Evolutionary conservation across 2,888 invertebrate species (phyloP).

Genomic region (Phanerotoma sp.): DNA sequence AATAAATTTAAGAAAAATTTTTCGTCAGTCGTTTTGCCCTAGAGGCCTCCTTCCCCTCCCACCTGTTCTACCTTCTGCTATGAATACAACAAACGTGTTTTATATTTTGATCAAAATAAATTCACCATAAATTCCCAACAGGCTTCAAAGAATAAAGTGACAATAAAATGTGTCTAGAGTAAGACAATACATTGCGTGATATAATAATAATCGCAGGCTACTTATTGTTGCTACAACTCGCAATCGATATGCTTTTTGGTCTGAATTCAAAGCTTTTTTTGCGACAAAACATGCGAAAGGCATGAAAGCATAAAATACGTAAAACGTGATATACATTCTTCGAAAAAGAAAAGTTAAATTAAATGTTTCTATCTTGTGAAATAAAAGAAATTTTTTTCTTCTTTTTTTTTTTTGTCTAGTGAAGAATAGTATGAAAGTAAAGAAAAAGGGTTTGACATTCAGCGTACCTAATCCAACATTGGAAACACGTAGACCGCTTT

Average conservation of each 20-base stretch:
- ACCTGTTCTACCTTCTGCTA: no score
- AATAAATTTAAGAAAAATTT: no score
- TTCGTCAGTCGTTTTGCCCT: no score
- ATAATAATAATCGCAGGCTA: background rate
- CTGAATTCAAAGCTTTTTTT: background rate
- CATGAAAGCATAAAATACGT: background rate
- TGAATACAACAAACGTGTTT: no score
- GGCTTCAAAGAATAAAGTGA: no score
- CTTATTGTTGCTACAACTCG: background rate
- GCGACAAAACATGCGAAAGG: background rate
- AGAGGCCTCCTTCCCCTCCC: no score
- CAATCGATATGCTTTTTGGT: conserved; percentile 2
- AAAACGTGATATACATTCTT: no score
- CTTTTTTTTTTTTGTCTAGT: background rate
- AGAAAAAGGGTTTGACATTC: conserved; percentile 6
- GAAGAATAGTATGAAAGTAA: conserved; percentile 1
- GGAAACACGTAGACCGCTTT: conserved; percentile 92
- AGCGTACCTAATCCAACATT: conserved; percentile 82
- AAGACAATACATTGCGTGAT: background rate
- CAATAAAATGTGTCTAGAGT: background rate
- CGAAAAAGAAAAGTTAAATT: background rate
- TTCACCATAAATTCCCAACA: no score
- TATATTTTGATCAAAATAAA: no score
- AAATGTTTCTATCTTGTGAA: background rate
- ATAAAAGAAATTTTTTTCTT: no score